phyloP scores from a whole-genome alignment of 2,113 vertebrate genomes.

The Phalacrocorax pelagicus region DNA sequence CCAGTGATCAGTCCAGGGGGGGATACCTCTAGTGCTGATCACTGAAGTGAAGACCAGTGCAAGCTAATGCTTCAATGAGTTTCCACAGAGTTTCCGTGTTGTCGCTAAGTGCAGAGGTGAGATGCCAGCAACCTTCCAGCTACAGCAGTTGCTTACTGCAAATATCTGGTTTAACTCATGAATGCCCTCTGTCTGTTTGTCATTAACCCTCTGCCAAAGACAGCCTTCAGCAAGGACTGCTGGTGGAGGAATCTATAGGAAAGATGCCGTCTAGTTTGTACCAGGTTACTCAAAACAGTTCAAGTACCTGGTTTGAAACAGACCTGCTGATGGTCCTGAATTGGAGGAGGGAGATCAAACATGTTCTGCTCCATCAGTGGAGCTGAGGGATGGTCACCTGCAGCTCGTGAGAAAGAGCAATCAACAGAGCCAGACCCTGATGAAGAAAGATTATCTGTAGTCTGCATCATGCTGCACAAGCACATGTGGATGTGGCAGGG shows the following conservation, averaged over 20 bases:
- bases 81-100: not conserved
- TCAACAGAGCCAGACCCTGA: not conserved
- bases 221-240: not conserved
- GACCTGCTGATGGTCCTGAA: not conserved
- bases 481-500: not conserved
- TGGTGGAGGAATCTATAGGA: not conserved
- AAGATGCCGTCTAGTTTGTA: not conserved
- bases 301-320: not conserved
- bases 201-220: not conserved
- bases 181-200: not conserved
- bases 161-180: not conserved
- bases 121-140: not conserved
- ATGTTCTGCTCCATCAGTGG: not conserved
- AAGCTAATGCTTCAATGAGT: not conserved
- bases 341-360: not conserved
- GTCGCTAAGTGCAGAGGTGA: not conserved
- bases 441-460: not conserved
- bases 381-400: not conserved
- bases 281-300: not conserved
- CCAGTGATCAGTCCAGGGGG: not conserved
- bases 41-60: not conserved
- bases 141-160: not conserved
- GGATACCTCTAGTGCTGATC: not conserved
- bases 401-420: not conserved
- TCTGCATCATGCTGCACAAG: not conserved